Percentiles rank a stretch among this genome's conserved stretches.
phyloP scores from a whole-genome alignment of 2,113 vertebrate species.

The Zeus faber region DNA sequence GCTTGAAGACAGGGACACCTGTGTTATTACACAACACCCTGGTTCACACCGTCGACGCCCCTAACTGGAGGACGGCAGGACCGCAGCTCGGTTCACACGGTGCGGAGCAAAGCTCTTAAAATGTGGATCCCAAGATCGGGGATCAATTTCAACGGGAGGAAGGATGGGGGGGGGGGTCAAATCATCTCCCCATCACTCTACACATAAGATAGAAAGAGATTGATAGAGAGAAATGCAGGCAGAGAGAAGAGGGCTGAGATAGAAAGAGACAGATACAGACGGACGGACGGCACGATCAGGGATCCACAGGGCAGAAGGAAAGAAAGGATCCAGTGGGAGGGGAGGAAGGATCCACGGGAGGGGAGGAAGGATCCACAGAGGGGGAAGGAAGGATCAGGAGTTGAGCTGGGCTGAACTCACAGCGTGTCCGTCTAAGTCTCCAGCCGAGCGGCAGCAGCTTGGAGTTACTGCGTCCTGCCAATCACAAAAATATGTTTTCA shows the following conservation, averaged over 20 bases:
- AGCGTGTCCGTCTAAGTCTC: slow-evolving; percentile 67
- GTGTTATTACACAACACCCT: slow-evolving; percentile 7
- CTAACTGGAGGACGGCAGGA: background rate
- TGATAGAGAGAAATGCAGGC: background rate
- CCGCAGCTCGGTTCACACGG: background rate
- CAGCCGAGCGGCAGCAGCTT: slow-evolving; percentile 57
- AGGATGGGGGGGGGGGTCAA: no score
- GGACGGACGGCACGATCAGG: slow-evolving; percentile 1
- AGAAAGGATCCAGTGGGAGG: slow-evolving; percentile 6
- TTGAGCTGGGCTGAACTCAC: slow-evolving; percentile 60
- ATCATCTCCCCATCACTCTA: background rate
- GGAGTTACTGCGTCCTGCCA: slow-evolving; percentile 59
- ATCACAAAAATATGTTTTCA: slow-evolving; percentile 51
- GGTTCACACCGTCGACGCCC: background rate
- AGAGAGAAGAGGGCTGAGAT: background rate
- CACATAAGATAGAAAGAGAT: background rate
- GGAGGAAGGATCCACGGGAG: slow-evolving; percentile 14
- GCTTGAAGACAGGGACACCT: slow-evolving; percentile 41
- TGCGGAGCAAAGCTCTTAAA: no score
- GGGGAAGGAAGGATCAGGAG: slow-evolving; percentile 19
- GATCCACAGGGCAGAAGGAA: slow-evolving; percentile 34
- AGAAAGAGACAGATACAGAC: slow-evolving; percentile 1
- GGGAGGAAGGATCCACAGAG: background rate
- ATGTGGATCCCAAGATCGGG: no score
- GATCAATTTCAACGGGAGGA: no score